These are phyloP conservation scores for Uromys caudimaculatus DNA, from an alignment of 2,797 vertebrate species.

Conservation along the genomic window DNA sequence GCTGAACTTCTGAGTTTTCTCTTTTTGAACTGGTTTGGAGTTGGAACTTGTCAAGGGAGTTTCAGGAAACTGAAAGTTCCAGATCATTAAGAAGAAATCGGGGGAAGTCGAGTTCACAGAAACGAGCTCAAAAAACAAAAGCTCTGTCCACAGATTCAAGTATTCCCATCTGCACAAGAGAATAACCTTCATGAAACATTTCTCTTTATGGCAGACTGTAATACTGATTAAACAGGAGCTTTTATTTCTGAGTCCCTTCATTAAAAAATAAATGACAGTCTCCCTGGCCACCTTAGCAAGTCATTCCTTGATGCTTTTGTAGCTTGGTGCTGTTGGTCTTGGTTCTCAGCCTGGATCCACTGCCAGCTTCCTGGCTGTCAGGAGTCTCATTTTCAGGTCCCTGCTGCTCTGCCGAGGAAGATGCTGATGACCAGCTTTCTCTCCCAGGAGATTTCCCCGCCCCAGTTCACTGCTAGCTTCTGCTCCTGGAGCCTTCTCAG, in stretches of 20 bases:
- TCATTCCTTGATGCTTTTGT: conserved; percentile 1
- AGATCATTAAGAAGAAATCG: conserved; percentile 50
- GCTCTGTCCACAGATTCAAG: neutral
- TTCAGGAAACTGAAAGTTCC: conserved; percentile 49
- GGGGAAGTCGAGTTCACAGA: neutral
- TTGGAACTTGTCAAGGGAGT: neutral
- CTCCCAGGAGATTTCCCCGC: conserved; percentile 58
- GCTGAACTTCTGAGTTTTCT: neutral
- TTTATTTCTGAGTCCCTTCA: conserved; percentile 60
- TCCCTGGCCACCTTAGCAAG: neutral
- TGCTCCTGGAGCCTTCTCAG: neutral
- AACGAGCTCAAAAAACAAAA: conserved; percentile 37
- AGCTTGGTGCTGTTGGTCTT: conserved; percentile 20
- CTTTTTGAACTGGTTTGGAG: neutral
- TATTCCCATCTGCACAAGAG: neutral
- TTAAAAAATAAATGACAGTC: conserved; percentile 10
- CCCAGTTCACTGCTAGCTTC: conserved; percentile 49
- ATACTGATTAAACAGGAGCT: conserved; percentile 55
- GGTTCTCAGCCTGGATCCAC: conserved; percentile 63
- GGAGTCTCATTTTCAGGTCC: conserved; percentile 70
- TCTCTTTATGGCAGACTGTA: conserved; percentile 33
- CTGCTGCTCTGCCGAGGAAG: conserved; percentile 48
- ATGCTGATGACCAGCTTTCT: conserved; percentile 28
- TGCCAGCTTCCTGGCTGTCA: conserved; percentile 62
- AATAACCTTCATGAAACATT: conserved; percentile 55